Evolutionary conservation across 1,140 invertebrate genomes (phyloP), one percentile per base, ranked within the genome.

Genomic region (Orius insidiosus): DNA sequence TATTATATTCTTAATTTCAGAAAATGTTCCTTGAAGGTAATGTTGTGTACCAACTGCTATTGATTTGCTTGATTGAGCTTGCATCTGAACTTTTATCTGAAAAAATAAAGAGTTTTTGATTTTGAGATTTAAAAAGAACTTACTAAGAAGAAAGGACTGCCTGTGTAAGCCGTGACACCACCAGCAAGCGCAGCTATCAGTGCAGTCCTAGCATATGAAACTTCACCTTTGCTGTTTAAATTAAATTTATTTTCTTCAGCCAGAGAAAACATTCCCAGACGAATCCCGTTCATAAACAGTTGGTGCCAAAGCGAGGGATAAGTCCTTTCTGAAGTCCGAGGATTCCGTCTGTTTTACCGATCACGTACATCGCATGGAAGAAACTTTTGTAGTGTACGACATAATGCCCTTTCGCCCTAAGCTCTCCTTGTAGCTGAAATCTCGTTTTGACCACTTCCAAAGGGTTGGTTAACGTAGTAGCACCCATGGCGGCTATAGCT

Each of bases 21-120:
- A 59, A 10, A 69, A 57, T 52, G 83, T 78, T 5, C 79, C 75
- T 9, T 63, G 61, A 57, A 88, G 80, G 1, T 68, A 58, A 56
- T 92, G 88, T 56, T 94, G 90, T 63, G 80, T 73, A 1, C 89
- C 89, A 1, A 94, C 89, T 5, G 88, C 86, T 50, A 92, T 88
- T 10, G 68, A 64, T 38, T 67, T 63, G 1, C 76, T 74, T 0
- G 78, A 75, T 52, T 83, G 76, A 0, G 85, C 74, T 58, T 95
- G 89, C 9, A 93, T 60, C 56, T 92, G 84, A 0, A 85, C 90
- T 66, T 95, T 95, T 8, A 93, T 70, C 76, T 78, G 54, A 2
- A 55, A 24, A 44, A 53, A 14, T 47, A 19, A 14, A 45, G 30
- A 31, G 13, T 36, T 2, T 8, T 6, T 38, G 5, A 6, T 6